Percentiles rank a stretch among this genome's conserved stretches.
phyloP scores from a whole-genome alignment of 35 echinoderm and acorn worm genomes.

The Lytechinus variegatus region DNA sequence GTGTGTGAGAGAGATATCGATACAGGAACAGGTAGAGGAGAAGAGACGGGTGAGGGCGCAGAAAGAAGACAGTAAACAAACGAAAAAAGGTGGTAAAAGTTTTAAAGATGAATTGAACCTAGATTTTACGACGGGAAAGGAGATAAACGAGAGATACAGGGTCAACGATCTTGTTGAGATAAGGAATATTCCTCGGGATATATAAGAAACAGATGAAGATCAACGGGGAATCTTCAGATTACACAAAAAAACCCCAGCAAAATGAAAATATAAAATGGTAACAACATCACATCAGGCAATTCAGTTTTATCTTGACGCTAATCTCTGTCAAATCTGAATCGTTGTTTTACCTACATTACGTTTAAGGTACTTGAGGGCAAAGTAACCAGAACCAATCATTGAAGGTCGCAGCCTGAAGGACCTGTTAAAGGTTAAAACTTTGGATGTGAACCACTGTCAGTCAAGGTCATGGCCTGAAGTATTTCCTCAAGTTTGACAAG shows the following conservation, averaged over 20 bases:
- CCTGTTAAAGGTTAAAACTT: not conserved
- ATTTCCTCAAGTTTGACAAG: not conserved
- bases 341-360: not conserved
- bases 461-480: not conserved
- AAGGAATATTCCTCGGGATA: not conserved
- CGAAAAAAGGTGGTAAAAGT: not conserved
- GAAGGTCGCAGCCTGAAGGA: not conserved
- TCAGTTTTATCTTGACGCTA: not conserved
- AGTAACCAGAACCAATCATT: not conserved
- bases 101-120: too few relatives aligned
- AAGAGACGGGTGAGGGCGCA: not conserved
- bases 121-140: too few relatives aligned
- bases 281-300: not conserved
- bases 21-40: not conserved
- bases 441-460: not conserved
- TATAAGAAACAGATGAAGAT: not conserved
- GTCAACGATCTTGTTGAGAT: too few relatives aligned
- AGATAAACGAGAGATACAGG: too few relatives aligned
- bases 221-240: not conserved
- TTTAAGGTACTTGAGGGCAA: not conserved
- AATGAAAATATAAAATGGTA: not conserved
- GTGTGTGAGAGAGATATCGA: too few relatives aligned
- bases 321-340: not conserved
- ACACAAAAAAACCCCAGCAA: not conserved
- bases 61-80: not conserved